These are phyloP conservation scores for Rhagologus leucostigma DNA, from an alignment of 2,113 vertebrate genomes.

Conservation along the genomic window DNA sequence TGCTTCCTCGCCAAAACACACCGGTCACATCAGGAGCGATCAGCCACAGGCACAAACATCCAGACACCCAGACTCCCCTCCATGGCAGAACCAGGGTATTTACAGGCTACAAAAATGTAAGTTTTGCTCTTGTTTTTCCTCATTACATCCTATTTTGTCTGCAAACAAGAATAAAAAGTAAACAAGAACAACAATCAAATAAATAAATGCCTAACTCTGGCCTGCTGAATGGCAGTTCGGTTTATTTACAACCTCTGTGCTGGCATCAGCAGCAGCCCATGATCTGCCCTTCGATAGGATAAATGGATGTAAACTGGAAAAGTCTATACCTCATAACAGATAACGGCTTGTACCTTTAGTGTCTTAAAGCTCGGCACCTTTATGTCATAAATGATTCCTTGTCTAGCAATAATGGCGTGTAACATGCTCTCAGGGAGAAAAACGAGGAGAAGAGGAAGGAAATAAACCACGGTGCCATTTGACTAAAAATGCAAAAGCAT, in stretches of 20 bases:
- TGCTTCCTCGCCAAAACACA: neutral
- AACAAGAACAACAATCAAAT: neutral
- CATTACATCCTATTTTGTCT: neutral
- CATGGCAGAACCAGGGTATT: neutral
- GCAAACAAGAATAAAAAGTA: neutral
- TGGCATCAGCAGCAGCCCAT: neutral
- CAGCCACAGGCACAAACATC: neutral
- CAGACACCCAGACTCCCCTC: neutral
- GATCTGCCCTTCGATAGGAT: neutral
- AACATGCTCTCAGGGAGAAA: neutral
- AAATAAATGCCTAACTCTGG: neutral
- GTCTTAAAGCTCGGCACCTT: slow-evolving; percentile 55
- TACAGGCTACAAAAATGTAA: neutral
- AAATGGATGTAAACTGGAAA: slow-evolving; percentile 15
- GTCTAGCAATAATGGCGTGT: neutral
- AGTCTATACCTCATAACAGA: neutral
- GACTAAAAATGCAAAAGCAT: slow-evolving; percentile 35
- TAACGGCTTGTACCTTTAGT: slow-evolving; percentile 3
- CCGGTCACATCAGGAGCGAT: neutral
- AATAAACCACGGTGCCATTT: neutral
- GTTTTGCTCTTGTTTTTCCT: neutral
- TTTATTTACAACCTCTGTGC: neutral
- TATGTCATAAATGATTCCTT: neutral
- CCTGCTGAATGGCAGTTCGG: neutral
- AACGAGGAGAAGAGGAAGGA: neutral